Evolutionary conservation across 2,888 invertebrate genomes (phyloP).

Genomic region (Mesochorus sp.): DNA sequence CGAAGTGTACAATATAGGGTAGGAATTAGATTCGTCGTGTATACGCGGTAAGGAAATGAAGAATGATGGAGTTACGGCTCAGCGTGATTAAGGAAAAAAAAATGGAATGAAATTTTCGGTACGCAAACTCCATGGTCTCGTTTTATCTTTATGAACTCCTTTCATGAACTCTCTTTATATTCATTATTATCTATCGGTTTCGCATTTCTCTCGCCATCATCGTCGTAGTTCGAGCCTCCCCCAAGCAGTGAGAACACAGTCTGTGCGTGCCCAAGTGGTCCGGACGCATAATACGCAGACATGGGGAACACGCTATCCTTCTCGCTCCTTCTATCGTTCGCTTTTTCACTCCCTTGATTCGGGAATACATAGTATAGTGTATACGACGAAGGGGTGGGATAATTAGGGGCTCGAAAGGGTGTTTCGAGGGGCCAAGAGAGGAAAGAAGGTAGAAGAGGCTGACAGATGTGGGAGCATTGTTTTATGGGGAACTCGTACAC

Average conservation of each 20-base stretch:
- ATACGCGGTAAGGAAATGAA: too few species aligned
- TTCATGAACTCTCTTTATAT: slow-evolving; percentile 58
- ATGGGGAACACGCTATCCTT: slow-evolving; percentile 44
- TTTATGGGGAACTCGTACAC: slow-evolving; percentile 79
- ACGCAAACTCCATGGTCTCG: too few species aligned
- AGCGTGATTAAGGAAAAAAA: too few species aligned
- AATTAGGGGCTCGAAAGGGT: slow-evolving; percentile 81
- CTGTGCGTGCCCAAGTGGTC: slow-evolving; percentile 82
- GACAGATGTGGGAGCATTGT: slow-evolving; percentile 83
- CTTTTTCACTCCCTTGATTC: slow-evolving; percentile 67
- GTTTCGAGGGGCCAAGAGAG: slow-evolving; percentile 69
- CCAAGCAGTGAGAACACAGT: slow-evolving; percentile 54
- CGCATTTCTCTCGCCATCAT: slow-evolving; percentile 66
- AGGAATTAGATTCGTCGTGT: slow-evolving; percentile 44
- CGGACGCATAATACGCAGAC: slow-evolving; percentile 80
- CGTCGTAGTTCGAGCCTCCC: slow-evolving; percentile 72
- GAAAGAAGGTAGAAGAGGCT: slow-evolving; percentile 80
- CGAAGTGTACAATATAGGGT: too few species aligned
- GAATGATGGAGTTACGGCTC: too few species aligned
- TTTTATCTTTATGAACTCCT: slow-evolving; percentile 76
- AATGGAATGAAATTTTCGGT: too few species aligned
- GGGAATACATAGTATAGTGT: slow-evolving; percentile 38
- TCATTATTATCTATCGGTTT: slow-evolving; percentile 48
- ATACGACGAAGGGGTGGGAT: slow-evolving; percentile 76
- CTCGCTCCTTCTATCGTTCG: slow-evolving; percentile 18